A percentile compares a stretch with the other conserved stretches of the same genome.
phyloP scores from a whole-genome alignment of 1,140 invertebrate genomes.

The Venustaconcha ellipsiformis region DNA sequence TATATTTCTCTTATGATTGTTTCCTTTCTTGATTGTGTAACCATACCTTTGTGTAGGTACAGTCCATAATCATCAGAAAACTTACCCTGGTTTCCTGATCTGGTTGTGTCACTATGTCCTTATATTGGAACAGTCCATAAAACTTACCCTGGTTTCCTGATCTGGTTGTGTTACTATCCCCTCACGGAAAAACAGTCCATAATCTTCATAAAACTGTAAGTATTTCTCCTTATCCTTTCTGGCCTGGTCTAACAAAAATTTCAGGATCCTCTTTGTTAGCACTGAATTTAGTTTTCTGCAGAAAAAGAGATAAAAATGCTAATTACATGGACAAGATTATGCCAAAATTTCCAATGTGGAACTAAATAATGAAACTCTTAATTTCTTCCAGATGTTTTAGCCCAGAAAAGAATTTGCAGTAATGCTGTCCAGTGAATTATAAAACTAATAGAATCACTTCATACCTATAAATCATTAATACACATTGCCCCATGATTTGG shows the following conservation, averaged over 20 bases:
- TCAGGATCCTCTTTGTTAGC: conserved; percentile 85
- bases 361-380: too few species aligned
- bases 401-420: too few species aligned
- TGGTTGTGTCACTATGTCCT: conserved; percentile 89
- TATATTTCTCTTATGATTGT: too few species aligned
- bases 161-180: conserved; percentile 89
- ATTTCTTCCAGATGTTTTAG: too few species aligned
- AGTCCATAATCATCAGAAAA: background rate
- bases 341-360: too few species aligned
- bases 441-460: too few species aligned
- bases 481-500: too few species aligned
- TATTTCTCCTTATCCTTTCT: conserved; percentile 88
- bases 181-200: conserved; percentile 94
- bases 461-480: too few species aligned
- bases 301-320: background rate
- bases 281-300: conserved; percentile 78
- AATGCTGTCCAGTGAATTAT: too few species aligned
- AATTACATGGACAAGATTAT: too few species aligned
- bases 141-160: conserved; percentile 86
- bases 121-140: conserved; percentile 94
- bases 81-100: conserved; percentile 85
- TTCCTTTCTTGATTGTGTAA: too few species aligned
- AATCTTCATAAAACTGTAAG: conserved; percentile 90
- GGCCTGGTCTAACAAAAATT: conserved; percentile 87
- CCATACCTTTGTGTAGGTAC: too few species aligned